Conservation (phyloP, 2,797 vertebrate species). For the Xenops minutus region DNA sequence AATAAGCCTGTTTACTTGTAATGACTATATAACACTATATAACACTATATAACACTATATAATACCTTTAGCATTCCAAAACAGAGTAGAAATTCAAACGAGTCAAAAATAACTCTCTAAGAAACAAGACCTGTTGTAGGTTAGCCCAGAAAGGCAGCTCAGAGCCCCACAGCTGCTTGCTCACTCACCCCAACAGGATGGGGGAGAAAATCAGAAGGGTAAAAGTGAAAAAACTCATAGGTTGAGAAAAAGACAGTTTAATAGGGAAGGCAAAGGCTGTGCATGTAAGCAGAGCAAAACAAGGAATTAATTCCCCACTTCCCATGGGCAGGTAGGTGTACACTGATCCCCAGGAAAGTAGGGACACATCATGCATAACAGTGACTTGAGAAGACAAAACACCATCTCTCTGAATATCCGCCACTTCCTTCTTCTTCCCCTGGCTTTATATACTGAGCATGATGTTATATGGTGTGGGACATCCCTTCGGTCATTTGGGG, state of each 20-base stretch:
- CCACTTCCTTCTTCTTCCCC: background rate
- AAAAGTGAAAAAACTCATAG: rapidly evolving
- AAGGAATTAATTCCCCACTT: background rate
- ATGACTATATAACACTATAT: background rate
- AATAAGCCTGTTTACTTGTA: background rate
- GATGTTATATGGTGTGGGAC: rapidly evolving
- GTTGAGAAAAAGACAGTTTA: background rate
- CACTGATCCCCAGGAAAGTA: background rate
- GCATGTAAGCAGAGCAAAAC: background rate
- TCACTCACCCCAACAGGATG: rapidly evolving
- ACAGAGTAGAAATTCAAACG: background rate
- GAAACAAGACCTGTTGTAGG: background rate
- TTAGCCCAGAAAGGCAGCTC: background rate
- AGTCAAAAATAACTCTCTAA: background rate
- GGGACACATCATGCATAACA: rapidly evolving
- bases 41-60: background rate
- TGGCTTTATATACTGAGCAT: background rate
- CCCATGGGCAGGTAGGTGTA: background rate
- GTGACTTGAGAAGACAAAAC: background rate
- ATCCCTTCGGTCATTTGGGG: background rate
- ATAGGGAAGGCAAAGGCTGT: background rate
- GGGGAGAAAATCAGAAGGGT: background rate
- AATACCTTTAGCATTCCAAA: background rate
- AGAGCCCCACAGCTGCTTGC: rapidly evolving
- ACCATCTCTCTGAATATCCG: rapidly evolving